Evolutionary conservation across 2,113 vertebrate species (phyloP), one percentile per base, ranked within the genome.

Genomic region (Corydoras maculifer): DNA sequence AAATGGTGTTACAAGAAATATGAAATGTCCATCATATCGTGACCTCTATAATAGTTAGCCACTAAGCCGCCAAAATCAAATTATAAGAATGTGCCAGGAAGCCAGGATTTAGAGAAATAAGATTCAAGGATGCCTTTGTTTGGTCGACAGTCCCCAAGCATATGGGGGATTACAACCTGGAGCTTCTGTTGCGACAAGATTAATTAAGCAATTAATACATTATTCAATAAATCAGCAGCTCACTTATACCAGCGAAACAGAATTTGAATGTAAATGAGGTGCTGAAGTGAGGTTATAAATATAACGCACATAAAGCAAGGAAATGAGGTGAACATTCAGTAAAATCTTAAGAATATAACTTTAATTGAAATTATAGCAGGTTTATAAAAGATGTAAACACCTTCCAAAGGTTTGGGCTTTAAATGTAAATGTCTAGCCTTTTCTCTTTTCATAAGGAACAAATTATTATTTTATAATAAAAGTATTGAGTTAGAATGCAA

Each of bases 201-300:
- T 78, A 78, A 75, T 75, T 55, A 73, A 75, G 35, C 66, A 79
- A 75, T 79, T 75, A 76, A 78, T 73, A 70, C 51, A 66, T 69
- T 62, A 53, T 73, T 70, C 50, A 73, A 73, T 58, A 79, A 73
- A 69, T 72, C 65, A 69, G 54, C 31, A 43, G 13, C 64, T 12
- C 51, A 15, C 53, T 59, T 62, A 58, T 69, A 70, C 30, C 30
- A 54, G 54, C n/a, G 57, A 30, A 57, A 78, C 32, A 51, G 48
- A 25, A 32, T 53, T 69, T 32, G 66, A 78, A 70, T 69, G 70
- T 30, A 65, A 70, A 78, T 69, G 13, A 62, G 13, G 2, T 14
- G 30, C 12, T 75, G 30, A 61, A 77, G 48, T 32, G 2, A 55
- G 11, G 25, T 12, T 15, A 64, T 65, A 30, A 72, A 55, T 8